phyloP scores from a whole-genome alignment of 2,888 invertebrate species.

The Palloptera scutellata region DNA sequence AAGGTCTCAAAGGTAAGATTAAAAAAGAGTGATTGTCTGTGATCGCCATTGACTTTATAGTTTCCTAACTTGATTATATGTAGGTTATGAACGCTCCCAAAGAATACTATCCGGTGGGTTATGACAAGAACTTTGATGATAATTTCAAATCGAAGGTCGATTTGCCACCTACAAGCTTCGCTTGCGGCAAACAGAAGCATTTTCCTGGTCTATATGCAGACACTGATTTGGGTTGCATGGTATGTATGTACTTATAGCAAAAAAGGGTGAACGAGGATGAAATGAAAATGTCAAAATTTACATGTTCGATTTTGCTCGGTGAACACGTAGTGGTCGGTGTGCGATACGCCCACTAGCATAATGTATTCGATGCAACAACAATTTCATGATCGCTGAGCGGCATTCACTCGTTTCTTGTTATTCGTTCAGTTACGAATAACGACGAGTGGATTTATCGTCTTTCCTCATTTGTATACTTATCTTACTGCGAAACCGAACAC shows the following conservation, averaged over 20 bases:
- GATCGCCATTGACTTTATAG: background rate
- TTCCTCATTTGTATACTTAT: too few species aligned
- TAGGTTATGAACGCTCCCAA: slow-evolving; percentile 89
- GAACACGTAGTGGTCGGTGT: too few species aligned
- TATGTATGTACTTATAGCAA: slow-evolving; percentile 61
- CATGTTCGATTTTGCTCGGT: too few species aligned
- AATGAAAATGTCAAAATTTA: too few species aligned
- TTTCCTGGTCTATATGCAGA: slow-evolving; percentile 90
- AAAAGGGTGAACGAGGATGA: too few species aligned
- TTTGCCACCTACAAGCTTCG: slow-evolving; percentile 82
- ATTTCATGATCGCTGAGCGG: too few species aligned
- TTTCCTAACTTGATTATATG: background rate
- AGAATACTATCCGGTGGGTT: slow-evolving; percentile 87
- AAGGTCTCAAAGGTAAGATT: slow-evolving; percentile 53
- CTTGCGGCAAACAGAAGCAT: slow-evolving; percentile 88
- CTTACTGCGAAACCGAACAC: too few species aligned
- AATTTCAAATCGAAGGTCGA: slow-evolving; percentile 86
- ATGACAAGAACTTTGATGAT: slow-evolving; percentile 89
- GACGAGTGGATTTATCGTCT: too few species aligned
- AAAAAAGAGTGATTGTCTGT: background rate
- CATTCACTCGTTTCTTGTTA: too few species aligned
- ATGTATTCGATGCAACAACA: too few species aligned
- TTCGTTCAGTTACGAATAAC: too few species aligned
- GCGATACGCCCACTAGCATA: too few species aligned
- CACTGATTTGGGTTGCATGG: slow-evolving; percentile 89